A percentile compares a stretch with the other conserved stretches of the same genome.
Conservation (phyloP, 2,113 vertebrate species). For the Arizona elegans region DNA sequence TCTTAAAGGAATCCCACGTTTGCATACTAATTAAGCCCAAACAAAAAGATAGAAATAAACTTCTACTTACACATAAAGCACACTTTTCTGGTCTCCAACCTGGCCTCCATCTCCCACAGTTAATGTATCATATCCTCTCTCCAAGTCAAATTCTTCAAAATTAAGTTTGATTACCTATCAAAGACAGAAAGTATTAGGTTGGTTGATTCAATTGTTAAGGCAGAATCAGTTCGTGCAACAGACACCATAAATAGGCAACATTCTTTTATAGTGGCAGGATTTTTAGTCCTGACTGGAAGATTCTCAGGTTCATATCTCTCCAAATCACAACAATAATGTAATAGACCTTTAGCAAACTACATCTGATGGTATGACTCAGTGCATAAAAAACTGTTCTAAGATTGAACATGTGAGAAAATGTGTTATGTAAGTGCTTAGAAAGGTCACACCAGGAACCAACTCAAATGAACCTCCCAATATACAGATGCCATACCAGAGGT, state of each 20-base stretch:
- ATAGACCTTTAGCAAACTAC: background rate
- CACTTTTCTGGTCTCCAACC: conserved; percentile 93
- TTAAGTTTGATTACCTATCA: conserved; percentile 94
- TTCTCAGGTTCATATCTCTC: background rate
- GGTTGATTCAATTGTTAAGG: background rate
- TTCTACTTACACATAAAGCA: conserved; percentile 94
- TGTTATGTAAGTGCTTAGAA: background rate
- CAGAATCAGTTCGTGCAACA: background rate
- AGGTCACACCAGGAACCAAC: background rate
- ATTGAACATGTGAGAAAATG: background rate
- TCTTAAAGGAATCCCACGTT: background rate
- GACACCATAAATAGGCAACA: background rate
- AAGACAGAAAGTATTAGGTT: conserved; percentile 30
- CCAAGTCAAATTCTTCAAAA: conserved; percentile 97
- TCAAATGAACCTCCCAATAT: background rate
- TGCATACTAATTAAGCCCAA: fast-evolving
- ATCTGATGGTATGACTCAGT: background rate
- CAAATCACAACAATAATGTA: background rate
- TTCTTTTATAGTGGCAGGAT: background rate
- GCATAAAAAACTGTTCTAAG: background rate
- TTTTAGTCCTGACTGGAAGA: background rate
- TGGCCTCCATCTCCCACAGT: conserved; percentile 92
- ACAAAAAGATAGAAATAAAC: fast-evolving
- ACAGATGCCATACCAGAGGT: background rate
- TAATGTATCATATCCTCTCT: conserved; percentile 96